phyloP scores from a whole-genome alignment of 1,140 invertebrate species.

The Microplitis mediator region DNA sequence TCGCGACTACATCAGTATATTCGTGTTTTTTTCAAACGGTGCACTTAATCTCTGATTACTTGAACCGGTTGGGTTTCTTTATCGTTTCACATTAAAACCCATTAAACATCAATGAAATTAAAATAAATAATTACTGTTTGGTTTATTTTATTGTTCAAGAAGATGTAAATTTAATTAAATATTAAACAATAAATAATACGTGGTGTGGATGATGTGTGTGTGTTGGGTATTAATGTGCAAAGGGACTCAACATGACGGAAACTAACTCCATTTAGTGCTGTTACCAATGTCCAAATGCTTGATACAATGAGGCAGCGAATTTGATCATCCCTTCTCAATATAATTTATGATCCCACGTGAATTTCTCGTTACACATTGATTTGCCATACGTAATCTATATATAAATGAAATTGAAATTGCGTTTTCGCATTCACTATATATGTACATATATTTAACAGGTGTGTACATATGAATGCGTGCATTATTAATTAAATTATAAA shows the following conservation, averaged over 20 bases:
- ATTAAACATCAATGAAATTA: no score
- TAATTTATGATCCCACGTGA: constrained; percentile 34
- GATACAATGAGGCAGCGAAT: constrained; percentile 35
- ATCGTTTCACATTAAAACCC: no score
- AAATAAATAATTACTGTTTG: no score
- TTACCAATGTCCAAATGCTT: constrained; percentile 9
- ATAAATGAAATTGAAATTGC: neutral
- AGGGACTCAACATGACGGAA: neutral
- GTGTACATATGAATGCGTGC: no score
- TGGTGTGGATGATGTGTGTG: neutral
- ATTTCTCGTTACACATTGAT: constrained; percentile 6
- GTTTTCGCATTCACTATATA: neutral
- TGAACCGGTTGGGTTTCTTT: no score
- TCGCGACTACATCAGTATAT: no score
- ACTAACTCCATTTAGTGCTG: constrained; percentile 5
- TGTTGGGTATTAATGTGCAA: neutral
- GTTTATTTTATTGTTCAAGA: neutral
- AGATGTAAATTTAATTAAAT: neutral
- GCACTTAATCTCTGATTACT: no score
- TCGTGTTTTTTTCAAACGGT: no score
- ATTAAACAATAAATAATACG: neutral
- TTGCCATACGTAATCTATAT: neutral
- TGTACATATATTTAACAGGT: neutral
- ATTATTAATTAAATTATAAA: neutral
- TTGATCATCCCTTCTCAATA: constrained; percentile 43